Percentiles rank a stretch among this genome's conserved stretches.
Conservation (phyloP, 2,888 invertebrate genomes). For the Barypeithes pellucidus region DNA sequence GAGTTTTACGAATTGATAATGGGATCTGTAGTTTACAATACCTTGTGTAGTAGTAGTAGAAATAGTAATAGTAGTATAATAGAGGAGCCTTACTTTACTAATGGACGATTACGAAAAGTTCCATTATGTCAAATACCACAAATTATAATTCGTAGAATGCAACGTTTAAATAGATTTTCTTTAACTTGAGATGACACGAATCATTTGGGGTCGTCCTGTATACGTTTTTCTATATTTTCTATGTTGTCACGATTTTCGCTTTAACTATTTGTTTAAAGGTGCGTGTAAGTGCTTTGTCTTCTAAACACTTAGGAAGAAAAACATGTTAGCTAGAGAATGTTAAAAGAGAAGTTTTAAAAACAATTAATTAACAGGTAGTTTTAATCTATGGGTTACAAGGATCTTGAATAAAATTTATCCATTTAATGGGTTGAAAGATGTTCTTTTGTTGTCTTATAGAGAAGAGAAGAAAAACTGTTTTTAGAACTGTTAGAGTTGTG, state of each 20-base stretch:
- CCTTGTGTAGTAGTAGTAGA: no score
- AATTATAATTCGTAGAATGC: no score
- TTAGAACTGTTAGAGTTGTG: constrained; percentile 42
- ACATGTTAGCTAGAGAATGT: constrained; percentile 25
- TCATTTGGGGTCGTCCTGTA: constrained; percentile 1
- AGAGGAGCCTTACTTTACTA: no score
- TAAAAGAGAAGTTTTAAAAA: constrained; percentile 27
- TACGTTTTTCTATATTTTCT: not conserved
- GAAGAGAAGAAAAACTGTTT: constrained; percentile 35
- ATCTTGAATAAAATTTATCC: constrained; percentile 45
- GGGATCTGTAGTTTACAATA: no score
- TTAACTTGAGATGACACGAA: no score
- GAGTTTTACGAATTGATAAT: no score
- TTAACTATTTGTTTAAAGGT: constrained; percentile 23
- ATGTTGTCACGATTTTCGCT: constrained; percentile 16
- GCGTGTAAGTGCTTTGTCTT: constrained; percentile 12
- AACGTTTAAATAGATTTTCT: no score
- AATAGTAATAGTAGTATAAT: no score
- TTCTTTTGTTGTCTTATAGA: constrained; percentile 33
- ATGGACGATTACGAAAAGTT: no score
- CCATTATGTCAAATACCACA: no score
- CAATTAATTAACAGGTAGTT: constrained; percentile 46
- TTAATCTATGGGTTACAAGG: constrained; percentile 40
- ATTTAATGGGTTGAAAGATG: constrained; percentile 39
- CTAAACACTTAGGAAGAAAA: constrained; percentile 26